A percentile compares a stretch with the other conserved stretches of the same genome.
Conservation (phyloP, 35 echinoderm and acorn worm genomes). For the Apostichopus japonicus region DNA sequence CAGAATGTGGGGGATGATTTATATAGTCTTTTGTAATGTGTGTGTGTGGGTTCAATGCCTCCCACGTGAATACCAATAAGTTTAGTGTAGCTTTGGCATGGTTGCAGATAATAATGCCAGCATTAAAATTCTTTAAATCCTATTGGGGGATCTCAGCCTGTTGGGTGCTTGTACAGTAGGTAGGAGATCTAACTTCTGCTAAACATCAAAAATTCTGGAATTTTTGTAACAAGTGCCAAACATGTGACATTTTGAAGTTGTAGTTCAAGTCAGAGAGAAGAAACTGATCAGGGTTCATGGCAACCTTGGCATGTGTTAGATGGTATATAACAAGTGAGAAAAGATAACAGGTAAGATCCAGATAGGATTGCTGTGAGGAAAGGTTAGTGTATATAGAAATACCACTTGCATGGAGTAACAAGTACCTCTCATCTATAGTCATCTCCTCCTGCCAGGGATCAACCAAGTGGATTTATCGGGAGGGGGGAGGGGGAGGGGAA, state of each 20-base stretch:
- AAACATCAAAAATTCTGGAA: background rate
- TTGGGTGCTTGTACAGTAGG: background rate
- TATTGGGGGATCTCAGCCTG: background rate
- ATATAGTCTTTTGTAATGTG: background rate
- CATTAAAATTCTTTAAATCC: constrained; percentile 49
- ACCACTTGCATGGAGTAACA: no score
- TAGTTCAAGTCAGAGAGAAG: background rate
- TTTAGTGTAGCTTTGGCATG: background rate
- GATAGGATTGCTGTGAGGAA: no score
- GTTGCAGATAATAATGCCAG: background rate
- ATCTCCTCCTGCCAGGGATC: no score
- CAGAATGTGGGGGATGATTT: background rate
- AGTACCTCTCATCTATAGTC: no score
- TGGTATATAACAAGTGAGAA: no score
- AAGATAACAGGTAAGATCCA: no score
- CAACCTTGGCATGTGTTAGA: no score
- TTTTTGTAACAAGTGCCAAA: background rate
- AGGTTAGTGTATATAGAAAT: no score
- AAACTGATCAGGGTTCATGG: no score
- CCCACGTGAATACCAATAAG: constrained; percentile 10
- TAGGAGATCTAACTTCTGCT: background rate
- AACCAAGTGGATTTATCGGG: no score
- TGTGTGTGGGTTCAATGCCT: constrained; percentile 13
- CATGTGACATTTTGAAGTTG: background rate
- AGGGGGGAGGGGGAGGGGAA: no score